Evolutionary conservation across 2,888 invertebrate genomes (phyloP).

Genomic region (Patella depressa): DNA sequence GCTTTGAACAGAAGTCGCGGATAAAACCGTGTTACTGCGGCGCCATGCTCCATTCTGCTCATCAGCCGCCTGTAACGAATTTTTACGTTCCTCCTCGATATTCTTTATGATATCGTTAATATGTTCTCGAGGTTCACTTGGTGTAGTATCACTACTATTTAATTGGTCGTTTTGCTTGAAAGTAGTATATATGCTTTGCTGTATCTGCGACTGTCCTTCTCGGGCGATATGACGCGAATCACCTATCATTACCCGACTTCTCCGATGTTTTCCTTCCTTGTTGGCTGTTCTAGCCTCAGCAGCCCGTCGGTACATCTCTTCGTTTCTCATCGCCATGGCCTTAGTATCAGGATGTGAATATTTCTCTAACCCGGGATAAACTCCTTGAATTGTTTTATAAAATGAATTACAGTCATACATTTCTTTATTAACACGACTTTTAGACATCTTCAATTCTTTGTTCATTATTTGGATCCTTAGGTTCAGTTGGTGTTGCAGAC

Average conservation of each 20-base stretch:
- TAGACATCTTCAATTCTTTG: conserved; percentile 16
- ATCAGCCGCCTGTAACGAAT: not conserved
- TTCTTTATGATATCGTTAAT: not conserved
- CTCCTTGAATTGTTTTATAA: conserved; percentile 8
- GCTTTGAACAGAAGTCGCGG: no score
- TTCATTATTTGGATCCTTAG: conserved; percentile 15
- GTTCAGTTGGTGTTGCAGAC: conserved; percentile 20
- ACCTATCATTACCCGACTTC: not conserved
- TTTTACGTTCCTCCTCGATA: not conserved
- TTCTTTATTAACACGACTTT: not conserved
- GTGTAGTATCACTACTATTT: not conserved
- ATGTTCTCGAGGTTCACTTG: not conserved
- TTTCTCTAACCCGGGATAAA: conserved; percentile 16
- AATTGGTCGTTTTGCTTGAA: not conserved
- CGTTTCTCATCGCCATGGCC: conserved; percentile 7
- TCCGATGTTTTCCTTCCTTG: not conserved
- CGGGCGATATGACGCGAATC: not conserved
- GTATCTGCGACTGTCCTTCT: not conserved
- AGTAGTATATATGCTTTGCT: not conserved
- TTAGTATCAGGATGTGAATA: conserved; percentile 22
- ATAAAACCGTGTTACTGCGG: not conserved
- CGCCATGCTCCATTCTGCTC: not conserved
- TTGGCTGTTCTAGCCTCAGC: not conserved
- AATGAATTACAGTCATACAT: conserved; percentile 15
- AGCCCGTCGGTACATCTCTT: not conserved